Conservation (phyloP, 2,113 vertebrate genomes). For the Notiomystis cincta region DNA sequence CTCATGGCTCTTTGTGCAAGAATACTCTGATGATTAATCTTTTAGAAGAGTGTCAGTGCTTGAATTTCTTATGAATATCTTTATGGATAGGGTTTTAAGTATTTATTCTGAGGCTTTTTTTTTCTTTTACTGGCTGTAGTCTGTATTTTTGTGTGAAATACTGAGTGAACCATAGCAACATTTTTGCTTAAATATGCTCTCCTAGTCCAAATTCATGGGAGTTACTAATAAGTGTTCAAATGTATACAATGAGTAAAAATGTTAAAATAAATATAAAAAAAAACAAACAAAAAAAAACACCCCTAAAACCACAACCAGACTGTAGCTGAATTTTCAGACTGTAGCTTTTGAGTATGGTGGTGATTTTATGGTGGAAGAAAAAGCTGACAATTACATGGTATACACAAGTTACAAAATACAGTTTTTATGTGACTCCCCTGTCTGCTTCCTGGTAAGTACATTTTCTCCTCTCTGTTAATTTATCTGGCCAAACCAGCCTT, state of each 20-base stretch:
- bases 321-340: background rate
- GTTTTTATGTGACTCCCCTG: background rate
- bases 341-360: background rate
- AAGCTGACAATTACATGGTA: background rate
- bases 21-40: background rate
- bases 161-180: background rate
- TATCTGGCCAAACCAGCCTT: background rate
- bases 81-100: background rate
- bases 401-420: background rate
- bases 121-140: background rate
- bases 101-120: background rate
- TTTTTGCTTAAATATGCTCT: background rate
- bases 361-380: background rate
- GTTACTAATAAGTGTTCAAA: background rate
- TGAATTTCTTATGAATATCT: background rate
- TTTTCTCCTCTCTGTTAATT: background rate
- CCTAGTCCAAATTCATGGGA: background rate
- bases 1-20: background rate
- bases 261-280: background rate
- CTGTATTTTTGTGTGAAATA: background rate
- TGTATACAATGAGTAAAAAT: background rate
- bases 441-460: background rate
- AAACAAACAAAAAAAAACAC: fast-evolving
- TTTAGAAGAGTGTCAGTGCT: background rate
- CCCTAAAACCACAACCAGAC: background rate